phyloP scores from a whole-genome alignment of 2,113 vertebrate genomes.

The Gymnogyps californianus region DNA sequence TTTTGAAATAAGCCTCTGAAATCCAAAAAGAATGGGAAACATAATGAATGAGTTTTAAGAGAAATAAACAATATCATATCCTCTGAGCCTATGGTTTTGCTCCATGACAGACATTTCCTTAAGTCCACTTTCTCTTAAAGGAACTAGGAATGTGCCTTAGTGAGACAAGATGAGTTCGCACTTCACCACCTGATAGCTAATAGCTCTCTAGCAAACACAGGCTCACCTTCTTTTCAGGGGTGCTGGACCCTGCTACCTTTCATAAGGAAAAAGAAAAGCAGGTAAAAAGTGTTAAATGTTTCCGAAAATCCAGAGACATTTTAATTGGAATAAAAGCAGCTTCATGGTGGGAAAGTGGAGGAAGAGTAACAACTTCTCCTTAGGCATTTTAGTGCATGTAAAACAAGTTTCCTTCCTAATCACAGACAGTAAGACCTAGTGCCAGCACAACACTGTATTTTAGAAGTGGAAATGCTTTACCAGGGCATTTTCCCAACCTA shows the following conservation, averaged over 20 bases:
- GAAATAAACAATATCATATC: conserved; percentile 65
- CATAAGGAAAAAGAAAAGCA: background rate
- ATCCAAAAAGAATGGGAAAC: conserved; percentile 67
- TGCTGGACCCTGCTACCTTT: background rate
- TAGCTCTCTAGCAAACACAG: conserved; percentile 23
- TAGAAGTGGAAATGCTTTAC: background rate
- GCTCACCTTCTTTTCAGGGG: conserved; percentile 34
- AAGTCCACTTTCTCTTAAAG: conserved; percentile 57
- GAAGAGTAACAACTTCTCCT: background rate
- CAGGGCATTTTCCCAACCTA: background rate
- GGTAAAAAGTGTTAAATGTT: background rate
- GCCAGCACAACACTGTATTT: background rate
- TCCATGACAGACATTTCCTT: conserved; percentile 37
- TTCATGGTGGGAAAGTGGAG: background rate
- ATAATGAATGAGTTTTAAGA: conserved; percentile 59
- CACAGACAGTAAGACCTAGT: background rate
- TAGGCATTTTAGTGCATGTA: background rate
- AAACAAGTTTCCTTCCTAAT: conserved; percentile 1
- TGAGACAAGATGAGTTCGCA: conserved; percentile 59
- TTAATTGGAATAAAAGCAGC: conserved; percentile 8
- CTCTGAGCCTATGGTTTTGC: conserved; percentile 41
- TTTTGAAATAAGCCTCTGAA: conserved; percentile 59
- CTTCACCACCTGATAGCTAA: conserved; percentile 41
- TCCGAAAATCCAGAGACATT: background rate
- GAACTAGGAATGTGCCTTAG: conserved; percentile 28